Conservation (phyloP, 2,888 invertebrate species). For the Ornithoptera alexandrae region DNA sequence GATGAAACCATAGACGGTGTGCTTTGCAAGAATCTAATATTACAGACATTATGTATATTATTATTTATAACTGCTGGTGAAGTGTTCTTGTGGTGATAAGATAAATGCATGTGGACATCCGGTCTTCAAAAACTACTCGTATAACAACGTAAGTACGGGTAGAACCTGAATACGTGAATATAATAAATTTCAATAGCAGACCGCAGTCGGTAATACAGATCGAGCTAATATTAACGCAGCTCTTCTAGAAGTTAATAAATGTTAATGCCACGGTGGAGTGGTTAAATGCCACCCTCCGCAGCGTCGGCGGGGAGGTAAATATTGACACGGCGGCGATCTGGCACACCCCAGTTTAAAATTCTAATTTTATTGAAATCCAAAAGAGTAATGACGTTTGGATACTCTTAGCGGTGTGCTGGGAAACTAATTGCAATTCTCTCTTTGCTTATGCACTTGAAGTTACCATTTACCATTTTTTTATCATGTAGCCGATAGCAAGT, state of each 20-base stretch:
- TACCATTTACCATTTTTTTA: too few relatives aligned
- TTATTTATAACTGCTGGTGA: too few relatives aligned
- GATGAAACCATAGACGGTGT: too few relatives aligned
- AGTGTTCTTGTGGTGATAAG: too few relatives aligned
- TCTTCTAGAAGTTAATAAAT: constrained; percentile 67
- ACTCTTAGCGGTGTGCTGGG: constrained; percentile 28
- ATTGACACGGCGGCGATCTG: constrained; percentile 60
- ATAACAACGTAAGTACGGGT: too few relatives aligned
- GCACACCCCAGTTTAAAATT: constrained; percentile 64
- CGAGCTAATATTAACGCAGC: constrained; percentile 73
- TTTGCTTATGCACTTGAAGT: background rate
- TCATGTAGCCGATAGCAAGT: too few relatives aligned
- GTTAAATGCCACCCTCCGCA: constrained; percentile 42
- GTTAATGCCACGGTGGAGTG: constrained; percentile 68
- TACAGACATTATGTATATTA: too few relatives aligned
- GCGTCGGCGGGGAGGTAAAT: constrained; percentile 53
- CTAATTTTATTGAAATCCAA: constrained; percentile 61
- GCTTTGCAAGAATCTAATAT: too few relatives aligned
- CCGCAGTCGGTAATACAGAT: constrained; percentile 55
- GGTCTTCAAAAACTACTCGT: too few relatives aligned
- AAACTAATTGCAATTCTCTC: constrained; percentile 24
- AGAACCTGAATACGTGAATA: background rate
- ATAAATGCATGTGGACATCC: too few relatives aligned
- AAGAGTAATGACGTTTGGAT: constrained; percentile 35
- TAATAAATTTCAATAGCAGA: constrained; percentile 61